Conservation (phyloP, 2,797 vertebrate species). For the Phataginus tricuspis region DNA sequence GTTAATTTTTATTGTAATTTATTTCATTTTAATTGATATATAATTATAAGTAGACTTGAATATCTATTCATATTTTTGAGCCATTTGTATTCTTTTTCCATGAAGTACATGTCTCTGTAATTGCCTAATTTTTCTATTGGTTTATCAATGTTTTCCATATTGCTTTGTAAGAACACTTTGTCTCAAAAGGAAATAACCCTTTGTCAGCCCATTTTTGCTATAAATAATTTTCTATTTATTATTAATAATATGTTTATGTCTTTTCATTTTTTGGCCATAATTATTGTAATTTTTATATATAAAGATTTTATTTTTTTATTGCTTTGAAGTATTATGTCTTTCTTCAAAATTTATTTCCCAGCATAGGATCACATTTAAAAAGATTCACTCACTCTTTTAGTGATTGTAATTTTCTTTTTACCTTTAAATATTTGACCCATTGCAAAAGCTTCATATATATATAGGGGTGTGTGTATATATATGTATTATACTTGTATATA, state of each 20-base stretch:
- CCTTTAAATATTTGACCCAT: not conserved
- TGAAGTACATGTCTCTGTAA: not conserved
- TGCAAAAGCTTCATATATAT: not conserved
- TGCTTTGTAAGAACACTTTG: not conserved
- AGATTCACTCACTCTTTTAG: not conserved
- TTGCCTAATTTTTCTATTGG: not conserved
- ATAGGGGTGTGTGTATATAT: not conserved
- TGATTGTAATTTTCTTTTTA: slow-evolving; percentile 25
- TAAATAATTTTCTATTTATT: not conserved
- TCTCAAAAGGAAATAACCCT: not conserved
- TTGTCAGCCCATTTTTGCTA: not conserved
- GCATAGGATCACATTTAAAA: not conserved
- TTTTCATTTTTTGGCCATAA: not conserved
- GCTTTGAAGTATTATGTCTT: not conserved
- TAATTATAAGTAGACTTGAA: not conserved
- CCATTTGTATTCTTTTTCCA: not conserved
- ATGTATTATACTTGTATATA: no score
- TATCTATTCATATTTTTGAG: not conserved
- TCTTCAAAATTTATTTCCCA: not conserved
- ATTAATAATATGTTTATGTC: not conserved
- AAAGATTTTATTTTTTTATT: not conserved
- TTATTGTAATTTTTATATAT: slow-evolving; percentile 15
- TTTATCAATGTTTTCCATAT: not conserved
- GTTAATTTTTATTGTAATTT: slow-evolving; percentile 32
- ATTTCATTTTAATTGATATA: slow-evolving; percentile 41